Evolutionary conservation across 1,140 invertebrate genomes (phyloP).

Genomic region (Scaptodrosophila lebanonensis): DNA sequence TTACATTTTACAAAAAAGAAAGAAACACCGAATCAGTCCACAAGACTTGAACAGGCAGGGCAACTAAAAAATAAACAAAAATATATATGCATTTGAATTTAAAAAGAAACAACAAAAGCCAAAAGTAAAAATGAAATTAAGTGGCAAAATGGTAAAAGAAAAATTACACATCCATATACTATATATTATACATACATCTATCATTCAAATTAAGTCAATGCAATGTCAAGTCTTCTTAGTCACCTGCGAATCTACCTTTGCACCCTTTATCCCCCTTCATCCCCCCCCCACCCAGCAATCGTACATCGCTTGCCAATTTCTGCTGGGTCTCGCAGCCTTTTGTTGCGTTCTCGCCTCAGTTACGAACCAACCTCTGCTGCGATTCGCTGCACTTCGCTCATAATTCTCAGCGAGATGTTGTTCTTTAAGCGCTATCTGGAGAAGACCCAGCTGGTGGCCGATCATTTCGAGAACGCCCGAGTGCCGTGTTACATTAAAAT

Average conservation of each 20-base stretch:
- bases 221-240: slow-evolving; percentile 21
- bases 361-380: slow-evolving; percentile 4
- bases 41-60: slow-evolving; percentile 50
- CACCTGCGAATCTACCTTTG: not conserved
- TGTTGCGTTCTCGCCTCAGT: slow-evolving; percentile 1
- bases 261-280: too few species aligned
- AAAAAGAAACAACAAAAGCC: slow-evolving; percentile 17
- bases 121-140: slow-evolving; percentile 33
- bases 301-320: slow-evolving; percentile 28
- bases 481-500: slow-evolving; percentile 69
- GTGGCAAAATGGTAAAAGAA: slow-evolving; percentile 55
- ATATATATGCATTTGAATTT: slow-evolving; percentile 4
- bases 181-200: not conserved
- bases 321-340: not conserved
- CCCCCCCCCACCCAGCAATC: not conserved
- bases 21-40: slow-evolving; percentile 7
- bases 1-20: slow-evolving; percentile 53
- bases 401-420: slow-evolving; percentile 36
- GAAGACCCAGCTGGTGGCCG: slow-evolving; percentile 58
- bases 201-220: not conserved
- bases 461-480: slow-evolving; percentile 56
- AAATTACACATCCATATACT: slow-evolving; percentile 20
- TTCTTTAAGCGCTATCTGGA: slow-evolving; percentile 73
- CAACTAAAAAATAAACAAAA: slow-evolving; percentile 32
- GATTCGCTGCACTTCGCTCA: not conserved